Conservation (phyloP, 2,797 vertebrate genomes). For the Nasua narica region DNA sequence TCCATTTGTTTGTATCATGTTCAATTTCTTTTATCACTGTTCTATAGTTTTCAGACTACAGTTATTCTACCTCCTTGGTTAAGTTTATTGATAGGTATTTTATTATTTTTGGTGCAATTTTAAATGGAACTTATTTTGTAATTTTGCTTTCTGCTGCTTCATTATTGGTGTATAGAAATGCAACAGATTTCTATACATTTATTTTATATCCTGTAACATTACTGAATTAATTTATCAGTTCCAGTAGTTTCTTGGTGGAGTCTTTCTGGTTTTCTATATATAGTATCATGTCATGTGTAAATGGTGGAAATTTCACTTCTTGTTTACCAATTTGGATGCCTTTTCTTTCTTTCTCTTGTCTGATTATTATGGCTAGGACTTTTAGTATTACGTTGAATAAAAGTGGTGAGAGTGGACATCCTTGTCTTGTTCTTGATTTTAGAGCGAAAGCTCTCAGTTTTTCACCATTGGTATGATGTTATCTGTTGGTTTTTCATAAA, state of each 20-base stretch:
- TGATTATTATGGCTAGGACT: not conserved
- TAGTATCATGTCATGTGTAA: not conserved
- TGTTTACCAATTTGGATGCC: not conserved
- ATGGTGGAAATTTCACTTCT: not conserved
- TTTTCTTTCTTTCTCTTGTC: not conserved
- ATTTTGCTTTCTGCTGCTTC: not conserved
- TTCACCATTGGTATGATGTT: not conserved
- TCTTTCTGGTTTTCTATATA: not conserved
- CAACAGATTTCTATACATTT: not conserved
- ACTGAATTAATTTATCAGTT: not conserved
- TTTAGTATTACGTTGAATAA: not conserved
- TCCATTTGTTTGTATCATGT: not conserved
- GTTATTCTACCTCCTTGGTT: not conserved
- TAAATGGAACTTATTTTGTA: not conserved
- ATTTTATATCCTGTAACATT: not conserved
- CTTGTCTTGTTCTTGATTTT: not conserved
- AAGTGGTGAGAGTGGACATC: not conserved
- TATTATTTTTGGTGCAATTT: not conserved
- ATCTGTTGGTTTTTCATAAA: not conserved
- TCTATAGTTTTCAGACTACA: not conserved
- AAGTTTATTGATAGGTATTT: not conserved
- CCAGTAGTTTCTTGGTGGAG: not conserved
- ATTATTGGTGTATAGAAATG: not conserved
- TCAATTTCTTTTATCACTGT: not conserved
- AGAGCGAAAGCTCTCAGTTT: not conserved